Evolutionary conservation across 2,113 vertebrate genomes (phyloP).

Genomic region (Tauraco erythrolophus): DNA sequence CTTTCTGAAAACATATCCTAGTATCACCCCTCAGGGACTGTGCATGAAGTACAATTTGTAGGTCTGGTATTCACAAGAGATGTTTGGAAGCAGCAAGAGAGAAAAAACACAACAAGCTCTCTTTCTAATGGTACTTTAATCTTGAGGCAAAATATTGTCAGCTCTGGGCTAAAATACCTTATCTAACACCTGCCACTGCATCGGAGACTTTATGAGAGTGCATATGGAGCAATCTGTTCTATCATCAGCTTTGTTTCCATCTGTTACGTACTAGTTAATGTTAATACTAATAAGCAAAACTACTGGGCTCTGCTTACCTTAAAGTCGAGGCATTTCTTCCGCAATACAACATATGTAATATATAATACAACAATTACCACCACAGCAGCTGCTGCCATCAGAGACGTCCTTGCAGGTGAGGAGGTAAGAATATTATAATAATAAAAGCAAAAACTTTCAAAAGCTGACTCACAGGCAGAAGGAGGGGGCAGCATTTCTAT

Average conservation of each 20-base stretch:
- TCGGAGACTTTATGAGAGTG: neutral
- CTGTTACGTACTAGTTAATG: neutral
- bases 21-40: neutral
- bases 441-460: neutral
- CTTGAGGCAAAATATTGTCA: neutral
- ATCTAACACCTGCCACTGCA: neutral
- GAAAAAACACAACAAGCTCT: neutral
- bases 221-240: neutral
- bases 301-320: neutral
- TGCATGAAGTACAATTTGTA: neutral
- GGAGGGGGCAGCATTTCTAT: neutral
- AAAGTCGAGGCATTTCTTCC: neutral
- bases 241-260: neutral
- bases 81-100: neutral
- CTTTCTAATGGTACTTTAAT: neutral
- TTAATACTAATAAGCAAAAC: neutral
- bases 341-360: neutral
- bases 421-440: neutral
- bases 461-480: neutral
- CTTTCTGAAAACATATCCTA: neutral
- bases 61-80: neutral
- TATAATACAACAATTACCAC: neutral
- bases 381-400: neutral
- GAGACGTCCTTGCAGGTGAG: neutral
- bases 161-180: neutral